Percentiles rank a stretch among this genome's conserved stretches.
Evolutionary conservation across 2,113 vertebrate species (phyloP).

Genomic region (Ophiodon elongatus): DNA sequence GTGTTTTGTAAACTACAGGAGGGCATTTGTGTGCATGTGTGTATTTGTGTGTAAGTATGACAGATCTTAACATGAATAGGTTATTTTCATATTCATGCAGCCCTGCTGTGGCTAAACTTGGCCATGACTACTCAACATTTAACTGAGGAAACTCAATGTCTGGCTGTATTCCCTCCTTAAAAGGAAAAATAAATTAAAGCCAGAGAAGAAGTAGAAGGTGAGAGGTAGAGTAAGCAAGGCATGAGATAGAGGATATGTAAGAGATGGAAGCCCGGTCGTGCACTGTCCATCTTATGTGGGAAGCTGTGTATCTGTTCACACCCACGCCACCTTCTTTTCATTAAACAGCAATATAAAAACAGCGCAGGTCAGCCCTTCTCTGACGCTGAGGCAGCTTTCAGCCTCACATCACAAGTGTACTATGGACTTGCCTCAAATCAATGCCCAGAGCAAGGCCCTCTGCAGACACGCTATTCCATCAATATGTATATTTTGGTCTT

Average conservation of each 20-base stretch:
- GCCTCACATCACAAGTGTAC: constrained; percentile 59
- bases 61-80: constrained; percentile 11
- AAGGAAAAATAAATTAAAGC: constrained; percentile 58
- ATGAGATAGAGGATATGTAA: constrained; percentile 14
- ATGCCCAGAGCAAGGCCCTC: constrained; percentile 53
- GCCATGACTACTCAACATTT: constrained; percentile 53
- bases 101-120: neutral
- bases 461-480: constrained; percentile 70
- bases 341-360: constrained; percentile 87
- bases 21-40: constrained; percentile 15
- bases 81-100: constrained; percentile 70
- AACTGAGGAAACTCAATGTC: constrained; percentile 67
- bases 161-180: constrained; percentile 48
- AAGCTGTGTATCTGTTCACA: constrained; percentile 61
- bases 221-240: constrained; percentile 12
- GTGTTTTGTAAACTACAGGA: constrained; percentile 22
- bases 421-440: constrained; percentile 49
- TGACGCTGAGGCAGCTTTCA: constrained; percentile 69
- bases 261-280: constrained; percentile 29
- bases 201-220: constrained; percentile 32
- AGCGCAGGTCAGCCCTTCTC: constrained; percentile 79
- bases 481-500: constrained; percentile 78
- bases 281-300: constrained; percentile 50
- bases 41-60: neutral
- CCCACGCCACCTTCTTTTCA: constrained; percentile 63